Base-by-base conservation (phyloP, 2,888 invertebrate genomes). In the Drosophila fulvimacula region DNA sequence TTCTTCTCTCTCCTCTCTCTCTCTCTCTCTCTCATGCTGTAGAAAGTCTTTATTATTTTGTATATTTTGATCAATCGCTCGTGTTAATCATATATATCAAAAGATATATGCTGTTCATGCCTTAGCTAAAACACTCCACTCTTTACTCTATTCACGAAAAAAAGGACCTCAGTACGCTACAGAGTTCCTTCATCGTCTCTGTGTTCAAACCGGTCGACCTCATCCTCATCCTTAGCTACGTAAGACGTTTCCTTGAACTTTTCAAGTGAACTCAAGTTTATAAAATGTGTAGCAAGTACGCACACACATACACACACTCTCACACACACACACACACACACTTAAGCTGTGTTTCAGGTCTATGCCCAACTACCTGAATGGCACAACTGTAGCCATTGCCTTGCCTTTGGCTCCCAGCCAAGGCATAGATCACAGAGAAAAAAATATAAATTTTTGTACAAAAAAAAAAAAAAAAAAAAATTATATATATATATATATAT, bases 241-340 rank as follows among this genome's bases (percentile, higher is more conserved):
- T 60, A 77, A 73, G 70, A 75, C 74, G 83, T 88, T 85, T 76
- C 88, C 85, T 85, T 85, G 85, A 85, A 85, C 85, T 81, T 83
- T 83, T 85, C 79, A 86, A 85, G 86, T 85, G 88, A 88, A 85
- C 85, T 85, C 88, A 88, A 88, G 87, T 86, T 85, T 88, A 74
- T 88, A 83, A 86, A 86, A 86, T 86, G 81, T 85, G 82, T 75
- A 79, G 83, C 88, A 83, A 87, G 83, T 83, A 85, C 81, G 76
- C 65, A 73, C 73, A 71, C 61, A 53, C 41, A 63, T 36, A 63
- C 58, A 41, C 44, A 48, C 52, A 48, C 55, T 32, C 36, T 46
- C 10, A 19, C 62, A 21, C 42, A 21, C 11, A n/a, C 42, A 38
- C 38, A 42, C 34, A 5, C 39, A 52, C 21, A 39, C 39, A 46